These are phyloP conservation scores for Atta colombica DNA, from an alignment of 1,140 invertebrate species.

Conservation along the genomic window DNA sequence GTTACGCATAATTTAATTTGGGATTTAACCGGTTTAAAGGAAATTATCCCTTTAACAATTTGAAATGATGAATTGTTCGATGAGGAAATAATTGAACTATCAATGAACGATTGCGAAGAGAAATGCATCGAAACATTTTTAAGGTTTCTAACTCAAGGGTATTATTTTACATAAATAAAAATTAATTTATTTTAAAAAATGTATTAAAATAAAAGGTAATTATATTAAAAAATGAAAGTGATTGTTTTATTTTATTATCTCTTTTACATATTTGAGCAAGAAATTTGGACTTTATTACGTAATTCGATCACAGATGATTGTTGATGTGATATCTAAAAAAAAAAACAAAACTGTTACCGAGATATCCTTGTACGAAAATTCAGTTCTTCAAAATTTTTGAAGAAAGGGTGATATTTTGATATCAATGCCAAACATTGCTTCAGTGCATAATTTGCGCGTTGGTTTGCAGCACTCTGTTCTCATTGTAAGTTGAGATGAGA, in stretches of 20 bases:
- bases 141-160: neutral
- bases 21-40: neutral
- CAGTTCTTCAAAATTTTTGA: neutral
- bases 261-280: neutral
- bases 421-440: neutral
- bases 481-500: neutral
- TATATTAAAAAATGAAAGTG: neutral
- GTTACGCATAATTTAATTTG: constrained; percentile 34
- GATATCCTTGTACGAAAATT: neutral
- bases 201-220: neutral
- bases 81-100: neutral
- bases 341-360: neutral
- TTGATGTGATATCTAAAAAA: neutral
- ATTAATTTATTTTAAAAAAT: neutral
- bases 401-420: neutral
- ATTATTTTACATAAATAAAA: neutral
- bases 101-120: neutral
- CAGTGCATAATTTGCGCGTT: neutral
- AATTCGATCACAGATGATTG: neutral
- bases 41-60: constrained; percentile 6
- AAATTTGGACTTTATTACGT: neutral
- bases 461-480: neutral
- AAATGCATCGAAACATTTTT: neutral
- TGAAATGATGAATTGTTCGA: neutral
- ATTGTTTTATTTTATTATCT: neutral